phyloP scores from a whole-genome alignment of 2,113 vertebrate genomes.

The Athene noctua region DNA sequence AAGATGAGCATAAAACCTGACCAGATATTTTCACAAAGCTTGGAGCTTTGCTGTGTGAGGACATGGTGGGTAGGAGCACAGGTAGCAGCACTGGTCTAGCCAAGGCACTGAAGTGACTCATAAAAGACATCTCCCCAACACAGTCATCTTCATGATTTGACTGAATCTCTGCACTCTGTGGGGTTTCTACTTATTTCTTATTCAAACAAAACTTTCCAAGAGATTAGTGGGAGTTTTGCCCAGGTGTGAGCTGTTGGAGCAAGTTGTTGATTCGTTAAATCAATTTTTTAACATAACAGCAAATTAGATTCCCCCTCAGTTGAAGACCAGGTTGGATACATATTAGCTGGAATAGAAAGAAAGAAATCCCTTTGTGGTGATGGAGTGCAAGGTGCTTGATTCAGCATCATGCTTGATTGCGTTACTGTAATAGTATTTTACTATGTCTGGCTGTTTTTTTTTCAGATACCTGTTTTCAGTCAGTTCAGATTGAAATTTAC shows the following conservation, averaged over 20 bases:
- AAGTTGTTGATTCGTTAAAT: conserved; percentile 10
- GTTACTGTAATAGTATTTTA: conserved; percentile 12
- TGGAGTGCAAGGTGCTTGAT: background rate
- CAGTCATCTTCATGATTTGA: background rate
- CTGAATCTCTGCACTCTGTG: accelerated
- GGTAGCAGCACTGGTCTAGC: background rate
- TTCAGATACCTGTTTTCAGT: background rate
- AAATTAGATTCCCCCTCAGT: conserved; percentile 1
- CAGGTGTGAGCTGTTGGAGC: background rate
- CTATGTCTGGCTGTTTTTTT: background rate
- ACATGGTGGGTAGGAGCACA: background rate
- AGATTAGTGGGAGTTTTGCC: background rate
- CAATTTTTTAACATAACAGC: background rate
- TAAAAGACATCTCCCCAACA: background rate
- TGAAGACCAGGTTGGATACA: background rate
- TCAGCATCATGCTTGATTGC: conserved; percentile 12
- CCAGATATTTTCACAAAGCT: background rate
- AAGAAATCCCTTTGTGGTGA: conserved; percentile 12
- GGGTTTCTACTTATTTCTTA: background rate
- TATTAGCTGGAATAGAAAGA: background rate
- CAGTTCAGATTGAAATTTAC: background rate
- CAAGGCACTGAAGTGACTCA: accelerated
- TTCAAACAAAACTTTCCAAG: background rate
- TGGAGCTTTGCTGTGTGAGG: background rate
- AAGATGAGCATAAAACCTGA: background rate